Base-by-base conservation (phyloP, 2,797 vertebrate genomes). In the Allobates femoralis region DNA sequence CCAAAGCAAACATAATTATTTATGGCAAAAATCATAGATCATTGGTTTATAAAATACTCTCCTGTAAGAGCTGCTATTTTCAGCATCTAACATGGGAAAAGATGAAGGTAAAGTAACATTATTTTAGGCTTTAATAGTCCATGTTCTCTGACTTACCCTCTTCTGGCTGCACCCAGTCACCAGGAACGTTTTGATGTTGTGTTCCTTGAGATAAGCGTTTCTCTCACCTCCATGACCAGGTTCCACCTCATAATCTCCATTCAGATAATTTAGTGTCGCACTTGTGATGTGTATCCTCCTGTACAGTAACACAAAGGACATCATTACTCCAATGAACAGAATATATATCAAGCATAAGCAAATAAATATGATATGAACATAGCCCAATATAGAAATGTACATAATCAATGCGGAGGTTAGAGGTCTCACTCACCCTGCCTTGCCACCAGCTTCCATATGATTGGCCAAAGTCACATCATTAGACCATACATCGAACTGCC, bases 401-500 rank as follows among this genome's bases (percentile, higher is more conserved):
- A 32, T n/a, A n/a, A n/a, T 3, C 34, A 23, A 71, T 23, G 32
- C 10, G 41, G 34, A 15, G 67, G 62, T 16, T 30, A 30, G 14
- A 16, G 2, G 32, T 23, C 16, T 3, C 0, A 87, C 95, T 96
- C 90, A 99, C 98, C 98, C 98, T 0, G 98, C 98, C 92, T 98
- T 97, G 91, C 98, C 97, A 0, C 97, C 97, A 0, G 97, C 97
- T 88, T 99, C 97, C 97, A 99, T 98, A 92, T 98, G 97, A 94
- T 98, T 99, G 90, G 98, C 98, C 66, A 99, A 93, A 1, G 97
- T 98, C 85, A 99, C 98, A 0, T 99, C 98, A 0, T 99, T 98
- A 89, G 98, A 99, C 98, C 98, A 99, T 90, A 99, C 98, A 0
- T 99, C 98, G 78, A 99, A 99, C 91, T 99, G 98, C 98, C 98